phyloP scores from a whole-genome alignment of 1,140 invertebrate genomes.

The Apis dorsata region DNA sequence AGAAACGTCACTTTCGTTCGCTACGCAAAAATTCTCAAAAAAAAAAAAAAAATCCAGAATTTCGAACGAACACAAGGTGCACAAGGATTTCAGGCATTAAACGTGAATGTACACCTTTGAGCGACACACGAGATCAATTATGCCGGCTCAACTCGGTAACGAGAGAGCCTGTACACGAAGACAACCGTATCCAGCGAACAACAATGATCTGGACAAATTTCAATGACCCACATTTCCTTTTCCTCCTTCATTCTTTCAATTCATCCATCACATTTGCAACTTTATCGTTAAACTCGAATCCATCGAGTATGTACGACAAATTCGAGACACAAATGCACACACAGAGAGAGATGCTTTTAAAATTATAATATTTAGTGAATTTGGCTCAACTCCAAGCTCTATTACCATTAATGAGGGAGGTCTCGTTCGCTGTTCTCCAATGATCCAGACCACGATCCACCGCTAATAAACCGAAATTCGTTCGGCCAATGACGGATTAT shows the following conservation, averaged over 20 bases:
- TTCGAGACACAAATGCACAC: too few relatives aligned
- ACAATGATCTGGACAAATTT: neutral
- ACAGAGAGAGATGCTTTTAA: too few relatives aligned
- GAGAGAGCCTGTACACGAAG: neutral
- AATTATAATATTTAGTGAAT: conserved; percentile 3
- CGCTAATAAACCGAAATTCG: conserved; percentile 2
- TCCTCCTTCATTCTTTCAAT: neutral
- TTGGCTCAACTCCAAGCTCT: neutral
- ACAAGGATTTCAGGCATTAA: neutral
- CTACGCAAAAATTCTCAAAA: too few relatives aligned
- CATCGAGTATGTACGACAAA: neutral
- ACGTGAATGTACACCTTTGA: neutral
- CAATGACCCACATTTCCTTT: neutral
- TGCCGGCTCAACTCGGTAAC: neutral
- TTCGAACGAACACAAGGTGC: neutral
- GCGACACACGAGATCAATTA: neutral
- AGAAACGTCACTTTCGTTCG: too few relatives aligned
- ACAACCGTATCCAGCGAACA: neutral
- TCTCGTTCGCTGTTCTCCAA: neutral
- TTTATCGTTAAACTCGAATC: neutral
- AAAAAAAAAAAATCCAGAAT: too few relatives aligned
- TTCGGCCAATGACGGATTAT: neutral
- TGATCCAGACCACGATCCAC: neutral
- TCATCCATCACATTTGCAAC: neutral
- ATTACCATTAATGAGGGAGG: neutral